These are phyloP conservation scores for Trachymyrmex septentrionalis DNA, from an alignment of 1,140 invertebrate species.

Conservation along the genomic window DNA sequence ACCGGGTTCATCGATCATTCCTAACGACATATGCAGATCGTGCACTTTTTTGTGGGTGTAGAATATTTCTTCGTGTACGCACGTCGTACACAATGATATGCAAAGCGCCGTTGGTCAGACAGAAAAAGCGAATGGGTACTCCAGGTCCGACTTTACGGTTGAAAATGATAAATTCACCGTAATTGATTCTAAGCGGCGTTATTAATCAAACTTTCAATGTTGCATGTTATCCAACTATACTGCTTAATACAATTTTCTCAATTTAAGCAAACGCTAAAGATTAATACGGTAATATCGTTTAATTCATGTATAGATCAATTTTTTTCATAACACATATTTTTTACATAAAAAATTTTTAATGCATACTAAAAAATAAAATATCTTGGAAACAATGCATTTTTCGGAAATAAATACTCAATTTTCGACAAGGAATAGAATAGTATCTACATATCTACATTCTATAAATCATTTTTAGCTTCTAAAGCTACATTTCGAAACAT, in stretches of 20 bases:
- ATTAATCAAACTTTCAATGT: conserved; percentile 28
- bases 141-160: conserved; percentile 14
- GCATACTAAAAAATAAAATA: not conserved
- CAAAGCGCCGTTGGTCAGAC: conserved; percentile 10
- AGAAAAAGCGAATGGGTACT: conserved; percentile 4
- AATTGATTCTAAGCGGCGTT: conserved; percentile 31
- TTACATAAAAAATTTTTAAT: not conserved
- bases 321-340: not conserved
- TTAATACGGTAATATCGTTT: not conserved
- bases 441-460: not conserved
- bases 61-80: conserved; percentile 50
- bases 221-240: not conserved
- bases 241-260: not conserved
- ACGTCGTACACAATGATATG: conserved; percentile 52
- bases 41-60: not conserved
- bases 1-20: conserved; percentile 61
- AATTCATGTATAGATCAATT: not conserved
- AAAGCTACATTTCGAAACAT: too few species aligned
- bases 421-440: not conserved
- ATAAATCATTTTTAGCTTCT: not conserved
- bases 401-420: not conserved
- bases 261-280: not conserved
- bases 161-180: conserved; percentile 19
- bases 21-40: conserved; percentile 60
- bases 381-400: not conserved